Percentiles rank a stretch among this genome's conserved stretches.
These are phyloP conservation scores for Nyctereutes procyonoides DNA, from an alignment of 2,113 vertebrate genomes.

Conservation along the genomic window DNA sequence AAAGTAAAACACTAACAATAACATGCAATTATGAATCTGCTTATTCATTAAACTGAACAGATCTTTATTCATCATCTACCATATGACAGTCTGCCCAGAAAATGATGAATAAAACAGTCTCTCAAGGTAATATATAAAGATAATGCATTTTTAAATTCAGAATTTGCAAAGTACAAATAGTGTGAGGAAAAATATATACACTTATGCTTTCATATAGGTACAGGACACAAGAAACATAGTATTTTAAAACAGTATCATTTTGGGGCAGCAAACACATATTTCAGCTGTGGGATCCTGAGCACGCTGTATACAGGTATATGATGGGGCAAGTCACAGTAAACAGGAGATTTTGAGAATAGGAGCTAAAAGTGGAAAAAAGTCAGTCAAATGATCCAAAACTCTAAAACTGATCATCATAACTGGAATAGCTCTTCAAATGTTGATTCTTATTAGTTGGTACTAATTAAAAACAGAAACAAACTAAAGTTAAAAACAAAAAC, in stretches of 20 bases:
- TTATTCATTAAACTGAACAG: neutral
- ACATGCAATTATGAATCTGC: neutral
- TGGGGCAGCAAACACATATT: neutral
- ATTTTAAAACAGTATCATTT: neutral
- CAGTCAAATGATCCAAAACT: neutral
- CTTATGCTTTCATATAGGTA: neutral
- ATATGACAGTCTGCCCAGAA: neutral
- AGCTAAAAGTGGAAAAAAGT: neutral
- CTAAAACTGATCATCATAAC: neutral
- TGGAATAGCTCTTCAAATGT: neutral
- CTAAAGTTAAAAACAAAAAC: neutral
- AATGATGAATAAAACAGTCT: neutral
- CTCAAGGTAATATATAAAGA: neutral
- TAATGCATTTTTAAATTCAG: neutral
- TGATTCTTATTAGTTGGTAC: neutral
- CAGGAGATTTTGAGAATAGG: neutral
- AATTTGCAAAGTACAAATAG: neutral
- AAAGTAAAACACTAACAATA: neutral
- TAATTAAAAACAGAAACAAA: neutral
- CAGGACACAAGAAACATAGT: neutral
- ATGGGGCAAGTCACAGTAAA: neutral
- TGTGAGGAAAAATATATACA: neutral
- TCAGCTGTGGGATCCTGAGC: neutral
- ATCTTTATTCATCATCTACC: neutral
- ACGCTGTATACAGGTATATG: neutral